phyloP scores from a whole-genome alignment of 2,888 invertebrate genomes.

The Synergus japonicus region DNA sequence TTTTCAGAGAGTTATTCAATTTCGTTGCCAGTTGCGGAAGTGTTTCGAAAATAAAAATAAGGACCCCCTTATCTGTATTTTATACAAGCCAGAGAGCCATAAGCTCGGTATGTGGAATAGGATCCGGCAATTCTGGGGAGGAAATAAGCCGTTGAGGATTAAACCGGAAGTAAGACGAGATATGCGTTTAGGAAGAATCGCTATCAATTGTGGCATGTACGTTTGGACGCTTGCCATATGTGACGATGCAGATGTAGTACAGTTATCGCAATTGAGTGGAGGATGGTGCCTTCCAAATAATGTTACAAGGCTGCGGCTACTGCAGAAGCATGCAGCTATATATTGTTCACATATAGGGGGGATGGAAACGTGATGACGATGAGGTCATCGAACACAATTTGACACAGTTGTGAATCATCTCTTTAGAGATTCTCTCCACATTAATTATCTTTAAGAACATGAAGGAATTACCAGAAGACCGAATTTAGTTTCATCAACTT shows the following conservation, averaged over 20 bases:
- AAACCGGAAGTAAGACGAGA: slow-evolving; percentile 36
- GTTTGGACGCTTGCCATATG: slow-evolving; percentile 37
- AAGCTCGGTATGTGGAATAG: slow-evolving; percentile 20
- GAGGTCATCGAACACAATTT: slow-evolving; percentile 32
- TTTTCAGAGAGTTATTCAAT: too few relatives aligned
- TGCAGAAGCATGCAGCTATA: slow-evolving; percentile 1
- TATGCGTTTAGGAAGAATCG: slow-evolving; percentile 27
- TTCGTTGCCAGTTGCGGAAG: too few relatives aligned
- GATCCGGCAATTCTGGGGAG: neutral
- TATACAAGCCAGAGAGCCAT: slow-evolving; percentile 2
- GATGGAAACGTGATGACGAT: too few relatives aligned
- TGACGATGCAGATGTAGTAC: slow-evolving; percentile 25
- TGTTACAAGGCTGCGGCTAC: slow-evolving; percentile 15
- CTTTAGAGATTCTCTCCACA: too few relatives aligned
- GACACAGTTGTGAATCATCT: slow-evolving; percentile 29
- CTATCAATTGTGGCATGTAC: slow-evolving; percentile 1
- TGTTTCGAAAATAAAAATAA: neutral
- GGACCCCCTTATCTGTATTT: neutral
- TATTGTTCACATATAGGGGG: neutral
- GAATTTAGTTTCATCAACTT: too few relatives aligned
- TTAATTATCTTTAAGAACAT: too few relatives aligned
- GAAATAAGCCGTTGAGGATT: slow-evolving; percentile 20
- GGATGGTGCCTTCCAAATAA: slow-evolving; percentile 27
- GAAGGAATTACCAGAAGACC: too few relatives aligned
- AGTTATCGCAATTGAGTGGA: slow-evolving; percentile 31